Evolutionary conservation across 2,888 invertebrate species (phyloP).

Genomic region (Dusona sp.): DNA sequence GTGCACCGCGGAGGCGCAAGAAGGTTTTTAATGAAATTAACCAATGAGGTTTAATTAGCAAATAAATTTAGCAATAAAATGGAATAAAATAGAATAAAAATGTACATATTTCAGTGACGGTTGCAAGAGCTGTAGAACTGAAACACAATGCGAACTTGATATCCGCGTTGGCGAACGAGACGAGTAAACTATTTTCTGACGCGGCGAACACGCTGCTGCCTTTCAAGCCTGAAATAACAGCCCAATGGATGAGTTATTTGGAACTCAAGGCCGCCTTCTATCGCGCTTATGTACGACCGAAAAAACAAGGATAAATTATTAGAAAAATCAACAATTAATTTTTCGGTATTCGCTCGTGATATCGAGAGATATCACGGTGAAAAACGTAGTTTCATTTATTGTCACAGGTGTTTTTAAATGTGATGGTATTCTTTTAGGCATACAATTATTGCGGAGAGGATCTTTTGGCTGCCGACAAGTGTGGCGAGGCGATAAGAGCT

Average conservation of each 20-base stretch:
- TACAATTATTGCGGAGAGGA: slow-evolving; percentile 88
- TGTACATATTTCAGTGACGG: slow-evolving; percentile 84
- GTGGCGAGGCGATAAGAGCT: slow-evolving; percentile 88
- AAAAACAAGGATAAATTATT: not conserved
- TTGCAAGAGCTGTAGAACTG: slow-evolving; percentile 88
- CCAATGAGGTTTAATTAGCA: not conserved
- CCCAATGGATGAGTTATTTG: slow-evolving; percentile 87
- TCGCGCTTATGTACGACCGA: slow-evolving; percentile 86
- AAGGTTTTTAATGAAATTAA: slow-evolving; percentile 81
- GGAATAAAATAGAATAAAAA: not conserved
- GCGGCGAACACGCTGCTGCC: slow-evolving; percentile 86
- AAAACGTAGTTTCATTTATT: not conserved
- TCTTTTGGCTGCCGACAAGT: slow-evolving; percentile 87
- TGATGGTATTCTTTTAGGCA: slow-evolving; percentile 83
- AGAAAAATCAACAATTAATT: not conserved
- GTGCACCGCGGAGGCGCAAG: slow-evolving; percentile 89
- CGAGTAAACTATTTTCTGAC: slow-evolving; percentile 86
- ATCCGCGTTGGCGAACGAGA: slow-evolving; percentile 88
- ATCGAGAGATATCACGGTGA: not conserved
- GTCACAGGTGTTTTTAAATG: slow-evolving; percentile 23
- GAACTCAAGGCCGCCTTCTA: slow-evolving; percentile 87
- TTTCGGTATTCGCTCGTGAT: not conserved
- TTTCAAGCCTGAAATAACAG: slow-evolving; percentile 85
- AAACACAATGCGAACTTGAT: slow-evolving; percentile 87
- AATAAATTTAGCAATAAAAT: not conserved